Evolutionary conservation across 64 coral and sea anemone species (phyloP).

Genomic region (Cladopsammia gracilis): DNA sequence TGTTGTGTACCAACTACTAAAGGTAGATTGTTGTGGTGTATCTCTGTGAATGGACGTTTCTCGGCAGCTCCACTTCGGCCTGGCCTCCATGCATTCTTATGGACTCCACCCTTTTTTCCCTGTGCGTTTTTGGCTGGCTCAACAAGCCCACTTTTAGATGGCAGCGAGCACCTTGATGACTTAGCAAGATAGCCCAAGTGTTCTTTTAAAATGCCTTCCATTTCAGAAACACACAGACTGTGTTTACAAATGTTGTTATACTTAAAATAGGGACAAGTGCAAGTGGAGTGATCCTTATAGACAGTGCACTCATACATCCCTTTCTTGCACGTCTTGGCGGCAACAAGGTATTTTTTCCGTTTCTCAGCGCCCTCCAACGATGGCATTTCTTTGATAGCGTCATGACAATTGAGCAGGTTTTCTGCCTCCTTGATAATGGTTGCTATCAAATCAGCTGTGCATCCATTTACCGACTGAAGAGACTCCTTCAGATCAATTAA

Average conservation of each 20-base stretch:
- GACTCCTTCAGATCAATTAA: too few relatives aligned
- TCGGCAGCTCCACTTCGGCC: background rate
- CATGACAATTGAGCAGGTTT: too few relatives aligned
- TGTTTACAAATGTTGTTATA: background rate
- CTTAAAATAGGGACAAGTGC: too few relatives aligned
- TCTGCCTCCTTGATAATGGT: too few relatives aligned
- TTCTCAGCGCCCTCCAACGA: too few relatives aligned
- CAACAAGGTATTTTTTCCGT: too few relatives aligned
- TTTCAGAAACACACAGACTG: background rate
- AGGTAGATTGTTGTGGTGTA: constrained; percentile 63
- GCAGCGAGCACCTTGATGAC: background rate
- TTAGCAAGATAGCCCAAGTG: background rate
- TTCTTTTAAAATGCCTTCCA: background rate
- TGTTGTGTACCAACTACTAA: constrained; percentile 19
- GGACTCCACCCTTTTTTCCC: background rate
- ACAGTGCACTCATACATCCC: too few relatives aligned
- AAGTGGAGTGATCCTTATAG: too few relatives aligned
- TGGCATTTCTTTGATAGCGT: too few relatives aligned
- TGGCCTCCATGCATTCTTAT: constrained; percentile 11
- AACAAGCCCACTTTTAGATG: constrained; percentile 4
- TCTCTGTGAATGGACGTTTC: constrained; percentile 29
- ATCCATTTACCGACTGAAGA: too few relatives aligned
- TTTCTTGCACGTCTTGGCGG: too few relatives aligned
- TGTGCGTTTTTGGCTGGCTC: background rate
- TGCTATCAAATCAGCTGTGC: too few relatives aligned